A percentile compares a stretch with the other conserved stretches of the same genome.
Evolutionary conservation across 2,797 vertebrate species (phyloP).

Genomic region (Mus caroli): DNA sequence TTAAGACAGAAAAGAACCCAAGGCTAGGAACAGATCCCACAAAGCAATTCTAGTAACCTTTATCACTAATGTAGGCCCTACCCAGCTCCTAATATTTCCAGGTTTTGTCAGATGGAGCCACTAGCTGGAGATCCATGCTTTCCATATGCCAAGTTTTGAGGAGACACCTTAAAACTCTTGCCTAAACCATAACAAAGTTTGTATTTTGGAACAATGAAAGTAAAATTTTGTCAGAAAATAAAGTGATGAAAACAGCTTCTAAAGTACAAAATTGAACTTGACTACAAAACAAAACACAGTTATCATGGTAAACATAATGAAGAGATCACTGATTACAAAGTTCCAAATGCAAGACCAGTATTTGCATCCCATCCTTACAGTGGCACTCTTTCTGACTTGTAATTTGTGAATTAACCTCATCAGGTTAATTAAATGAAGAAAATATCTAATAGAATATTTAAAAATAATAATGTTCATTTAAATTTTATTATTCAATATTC

Average conservation of each 20-base stretch:
- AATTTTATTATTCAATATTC: conserved; percentile 85
- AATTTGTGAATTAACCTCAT: conserved; percentile 81
- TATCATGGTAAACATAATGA: neutral
- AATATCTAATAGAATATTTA: neutral
- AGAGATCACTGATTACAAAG: neutral
- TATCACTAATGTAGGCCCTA: neutral
- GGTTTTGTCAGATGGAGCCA: neutral
- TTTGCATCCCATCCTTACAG: conserved; percentile 42
- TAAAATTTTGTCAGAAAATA: neutral
- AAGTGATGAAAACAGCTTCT: neutral
- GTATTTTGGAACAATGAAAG: neutral
- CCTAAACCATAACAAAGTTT: neutral
- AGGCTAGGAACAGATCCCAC: rapidly evolving
- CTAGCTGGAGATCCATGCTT: neutral
- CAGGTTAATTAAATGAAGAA: conserved; percentile 65
- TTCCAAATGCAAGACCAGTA: neutral
- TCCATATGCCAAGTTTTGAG: neutral
- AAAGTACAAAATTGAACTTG: conserved; percentile 17
- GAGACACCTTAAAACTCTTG: neutral
- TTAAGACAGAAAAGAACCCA: neutral
- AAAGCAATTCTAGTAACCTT: rapidly evolving
- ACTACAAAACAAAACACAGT: neutral
- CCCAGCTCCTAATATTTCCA: neutral
- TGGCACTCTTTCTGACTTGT: conserved; percentile 67
- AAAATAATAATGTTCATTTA: conserved; percentile 80